Conservation (phyloP, 2,888 invertebrate genomes). For the Masnerella sp. region DNA sequence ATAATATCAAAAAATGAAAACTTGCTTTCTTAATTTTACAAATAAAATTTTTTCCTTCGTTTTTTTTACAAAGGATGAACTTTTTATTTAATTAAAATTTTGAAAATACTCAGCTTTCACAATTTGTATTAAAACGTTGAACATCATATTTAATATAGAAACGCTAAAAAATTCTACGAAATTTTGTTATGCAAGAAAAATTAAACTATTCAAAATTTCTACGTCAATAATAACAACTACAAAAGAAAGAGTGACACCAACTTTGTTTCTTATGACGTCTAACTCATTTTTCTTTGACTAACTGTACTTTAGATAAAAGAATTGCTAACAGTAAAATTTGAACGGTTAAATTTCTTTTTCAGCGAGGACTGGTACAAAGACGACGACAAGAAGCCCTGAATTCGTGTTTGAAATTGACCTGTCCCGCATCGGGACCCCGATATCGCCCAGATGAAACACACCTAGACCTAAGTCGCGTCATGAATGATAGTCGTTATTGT, state of each 20-base stretch:
- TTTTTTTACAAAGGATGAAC: no score
- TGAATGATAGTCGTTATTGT: constrained; percentile 55
- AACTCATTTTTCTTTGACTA: no score
- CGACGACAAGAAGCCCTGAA: constrained; percentile 80
- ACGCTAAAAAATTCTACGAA: no score
- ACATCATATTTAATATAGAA: no score
- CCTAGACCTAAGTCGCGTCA: constrained; percentile 44
- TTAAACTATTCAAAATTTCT: no score
- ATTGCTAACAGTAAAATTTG: constrained; percentile 13
- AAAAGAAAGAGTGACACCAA: neutral
- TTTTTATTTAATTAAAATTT: no score
- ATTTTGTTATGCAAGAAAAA: no score
- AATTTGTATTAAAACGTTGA: neutral
- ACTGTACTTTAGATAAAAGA: constrained; percentile 11
- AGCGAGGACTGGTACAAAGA: constrained; percentile 95
- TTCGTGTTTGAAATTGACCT: constrained; percentile 64
- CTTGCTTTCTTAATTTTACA: no score
- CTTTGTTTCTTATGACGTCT: no score
- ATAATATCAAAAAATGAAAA: no score
- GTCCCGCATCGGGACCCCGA: constrained; percentile 77
- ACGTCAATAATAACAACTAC: no score
- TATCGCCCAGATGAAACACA: constrained; percentile 24
- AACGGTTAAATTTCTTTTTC: constrained; percentile 69
- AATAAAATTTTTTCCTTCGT: neutral
- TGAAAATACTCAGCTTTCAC: no score